These are phyloP conservation scores for Koerneria pararmatus DNA, from an alignment of 2,888 invertebrate species.

Conservation along the genomic window DNA sequence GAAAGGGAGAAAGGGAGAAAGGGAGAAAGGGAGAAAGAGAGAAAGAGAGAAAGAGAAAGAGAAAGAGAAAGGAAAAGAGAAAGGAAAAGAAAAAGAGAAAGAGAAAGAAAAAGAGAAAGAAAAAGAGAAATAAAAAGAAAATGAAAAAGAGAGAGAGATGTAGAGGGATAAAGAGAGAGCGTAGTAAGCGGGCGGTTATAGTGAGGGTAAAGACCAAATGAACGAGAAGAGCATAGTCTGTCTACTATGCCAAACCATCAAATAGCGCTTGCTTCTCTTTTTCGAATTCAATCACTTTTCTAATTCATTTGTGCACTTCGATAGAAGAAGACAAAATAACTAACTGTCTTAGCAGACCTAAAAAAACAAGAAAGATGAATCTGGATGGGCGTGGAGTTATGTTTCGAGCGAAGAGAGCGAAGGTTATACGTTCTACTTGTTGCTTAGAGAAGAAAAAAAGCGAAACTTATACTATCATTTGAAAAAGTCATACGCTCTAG, in stretches of 20 bases:
- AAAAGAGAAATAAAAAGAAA: conserved; percentile 4
- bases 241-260: too few relatives aligned
- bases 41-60: conserved; percentile 2
- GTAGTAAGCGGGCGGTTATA: background rate
- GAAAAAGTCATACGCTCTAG: too few relatives aligned
- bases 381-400: too few relatives aligned
- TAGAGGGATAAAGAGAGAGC: background rate
- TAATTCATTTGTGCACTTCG: too few relatives aligned
- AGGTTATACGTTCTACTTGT: too few relatives aligned
- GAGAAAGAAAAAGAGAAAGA: background rate
- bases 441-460: too few relatives aligned
- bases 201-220: too few relatives aligned
- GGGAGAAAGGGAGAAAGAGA: background rate
- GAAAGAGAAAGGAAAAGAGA: background rate
- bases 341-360: background rate
- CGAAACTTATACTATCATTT: too few relatives aligned
- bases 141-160: background rate
- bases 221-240: too few relatives aligned
- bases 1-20: background rate
- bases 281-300: too few relatives aligned
- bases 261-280: too few relatives aligned
- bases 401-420: too few relatives aligned
- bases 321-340: background rate
- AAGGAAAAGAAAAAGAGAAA: background rate
- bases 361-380: background rate